Percentiles rank a stretch among this genome's conserved stretches.
Conservation (phyloP, 1,140 invertebrate genomes). For the Aradophagus sp. region DNA sequence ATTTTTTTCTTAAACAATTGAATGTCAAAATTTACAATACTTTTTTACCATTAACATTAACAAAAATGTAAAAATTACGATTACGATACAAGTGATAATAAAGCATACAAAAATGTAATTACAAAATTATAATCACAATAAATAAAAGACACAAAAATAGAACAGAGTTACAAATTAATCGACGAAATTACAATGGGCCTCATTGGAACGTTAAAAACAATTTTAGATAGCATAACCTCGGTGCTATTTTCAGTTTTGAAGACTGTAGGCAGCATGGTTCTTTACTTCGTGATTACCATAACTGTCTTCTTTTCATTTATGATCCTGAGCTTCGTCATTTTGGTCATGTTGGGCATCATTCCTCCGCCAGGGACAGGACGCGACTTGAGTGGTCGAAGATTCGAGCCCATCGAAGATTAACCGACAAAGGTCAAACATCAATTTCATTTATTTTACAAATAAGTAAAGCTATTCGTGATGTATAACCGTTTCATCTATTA, state of each 20-base stretch:
- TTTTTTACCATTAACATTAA: neutral
- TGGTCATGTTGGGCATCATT: constrained; percentile 39
- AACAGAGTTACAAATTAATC: neutral
- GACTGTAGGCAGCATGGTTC: constrained; percentile 13
- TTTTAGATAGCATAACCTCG: constrained; percentile 26
- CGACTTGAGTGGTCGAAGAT: constrained; percentile 45
- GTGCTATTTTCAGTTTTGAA: constrained; percentile 21
- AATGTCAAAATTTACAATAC: constrained; percentile 4
- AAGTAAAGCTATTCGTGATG: too few relatives aligned
- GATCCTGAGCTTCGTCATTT: constrained; percentile 42
- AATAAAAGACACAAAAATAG: constrained; percentile 7
- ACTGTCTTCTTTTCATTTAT: constrained; percentile 33
- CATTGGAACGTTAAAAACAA: constrained; percentile 14
- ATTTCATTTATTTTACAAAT: neutral
- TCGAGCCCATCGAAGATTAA: constrained; percentile 25
- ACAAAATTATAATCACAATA: constrained; percentile 10
- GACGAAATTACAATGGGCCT: constrained; percentile 30
- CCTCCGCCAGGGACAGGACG: constrained; percentile 46
- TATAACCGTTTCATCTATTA: too few relatives aligned
- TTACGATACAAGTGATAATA: neutral
- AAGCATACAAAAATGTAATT: constrained; percentile 11
- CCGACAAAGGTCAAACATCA: too few relatives aligned
- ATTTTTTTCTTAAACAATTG: constrained; percentile 18
- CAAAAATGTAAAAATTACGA: neutral
- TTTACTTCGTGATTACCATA: constrained; percentile 36